Evolutionary conservation across 2,797 vertebrate genomes (phyloP).

Genomic region (Muraenolepis orangiensis): DNA sequence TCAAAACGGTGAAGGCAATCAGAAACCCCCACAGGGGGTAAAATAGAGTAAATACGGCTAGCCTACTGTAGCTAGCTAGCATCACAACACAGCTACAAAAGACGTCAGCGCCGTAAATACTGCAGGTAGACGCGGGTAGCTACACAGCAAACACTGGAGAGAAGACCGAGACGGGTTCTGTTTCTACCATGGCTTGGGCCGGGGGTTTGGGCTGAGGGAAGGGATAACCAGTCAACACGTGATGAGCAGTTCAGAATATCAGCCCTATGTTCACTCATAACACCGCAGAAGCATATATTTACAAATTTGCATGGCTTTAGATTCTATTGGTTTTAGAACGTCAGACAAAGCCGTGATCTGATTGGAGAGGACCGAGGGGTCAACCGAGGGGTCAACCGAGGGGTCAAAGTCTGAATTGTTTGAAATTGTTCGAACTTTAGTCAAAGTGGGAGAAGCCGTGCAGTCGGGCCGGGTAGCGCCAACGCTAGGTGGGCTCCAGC

Average conservation of each 20-base stretch:
- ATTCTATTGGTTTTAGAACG: no score
- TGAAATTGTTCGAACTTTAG: no score
- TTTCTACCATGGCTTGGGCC: neutral
- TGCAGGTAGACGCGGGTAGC: no score
- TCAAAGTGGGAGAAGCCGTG: no score
- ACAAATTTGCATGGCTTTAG: no score
- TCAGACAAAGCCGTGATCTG: neutral
- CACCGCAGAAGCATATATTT: neutral
- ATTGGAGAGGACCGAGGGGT: neutral
- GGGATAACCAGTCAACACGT: neutral
- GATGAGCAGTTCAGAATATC: neutral
- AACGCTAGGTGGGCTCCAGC: no score
- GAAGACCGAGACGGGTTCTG: neutral
- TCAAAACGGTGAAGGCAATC: constrained; percentile 8
- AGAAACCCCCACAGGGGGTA: constrained; percentile 13
- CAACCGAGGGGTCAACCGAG: neutral
- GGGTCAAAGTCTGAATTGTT: no score
- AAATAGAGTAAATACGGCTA: no score
- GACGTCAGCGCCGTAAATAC: no score
- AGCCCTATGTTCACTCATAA: neutral
- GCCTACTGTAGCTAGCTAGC: no score
- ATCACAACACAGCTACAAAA: no score
- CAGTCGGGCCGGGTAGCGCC: no score
- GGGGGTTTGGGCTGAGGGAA: neutral
- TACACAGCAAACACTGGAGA: neutral